Evolutionary conservation across 2,797 vertebrate genomes (phyloP).

Genomic region (Anomalospiza imberbis): DNA sequence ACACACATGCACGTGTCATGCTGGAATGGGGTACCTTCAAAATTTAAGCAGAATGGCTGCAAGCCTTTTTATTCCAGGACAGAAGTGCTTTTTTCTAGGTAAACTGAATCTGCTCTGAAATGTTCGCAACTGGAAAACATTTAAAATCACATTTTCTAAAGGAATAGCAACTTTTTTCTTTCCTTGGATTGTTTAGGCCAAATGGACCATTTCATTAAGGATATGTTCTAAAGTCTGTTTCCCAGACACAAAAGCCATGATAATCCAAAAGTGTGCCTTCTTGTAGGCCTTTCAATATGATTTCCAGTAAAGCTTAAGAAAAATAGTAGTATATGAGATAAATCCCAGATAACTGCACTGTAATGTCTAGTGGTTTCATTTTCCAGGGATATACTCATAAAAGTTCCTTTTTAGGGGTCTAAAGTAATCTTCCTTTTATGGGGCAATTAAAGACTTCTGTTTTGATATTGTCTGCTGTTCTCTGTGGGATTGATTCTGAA

Average conservation of each 20-base stretch:
- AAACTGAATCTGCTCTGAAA: neutral
- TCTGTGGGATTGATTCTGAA: neutral
- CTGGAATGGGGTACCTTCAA: neutral
- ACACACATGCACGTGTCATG: rapidly evolving
- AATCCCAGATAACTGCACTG: neutral
- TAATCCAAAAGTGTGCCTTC: neutral
- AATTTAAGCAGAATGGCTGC: neutral
- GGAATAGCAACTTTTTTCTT: neutral
- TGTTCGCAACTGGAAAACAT: neutral
- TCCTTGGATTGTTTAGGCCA: neutral
- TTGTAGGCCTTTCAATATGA: neutral
- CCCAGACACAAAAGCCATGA: neutral
- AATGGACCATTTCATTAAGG: neutral
- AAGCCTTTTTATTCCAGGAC: neutral
- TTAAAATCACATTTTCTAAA: neutral
- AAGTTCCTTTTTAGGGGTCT: neutral
- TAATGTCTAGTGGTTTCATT: neutral
- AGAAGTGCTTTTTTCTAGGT: neutral
- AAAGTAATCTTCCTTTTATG: constrained; percentile 9
- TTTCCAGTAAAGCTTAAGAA: neutral
- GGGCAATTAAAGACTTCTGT: neutral
- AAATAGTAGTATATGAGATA: neutral
- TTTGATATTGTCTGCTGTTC: constrained; percentile 6
- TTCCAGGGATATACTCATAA: neutral
- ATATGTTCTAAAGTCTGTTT: neutral